Evolutionary conservation across 2,888 invertebrate genomes (phyloP).

Genomic region (Nebria salina): DNA sequence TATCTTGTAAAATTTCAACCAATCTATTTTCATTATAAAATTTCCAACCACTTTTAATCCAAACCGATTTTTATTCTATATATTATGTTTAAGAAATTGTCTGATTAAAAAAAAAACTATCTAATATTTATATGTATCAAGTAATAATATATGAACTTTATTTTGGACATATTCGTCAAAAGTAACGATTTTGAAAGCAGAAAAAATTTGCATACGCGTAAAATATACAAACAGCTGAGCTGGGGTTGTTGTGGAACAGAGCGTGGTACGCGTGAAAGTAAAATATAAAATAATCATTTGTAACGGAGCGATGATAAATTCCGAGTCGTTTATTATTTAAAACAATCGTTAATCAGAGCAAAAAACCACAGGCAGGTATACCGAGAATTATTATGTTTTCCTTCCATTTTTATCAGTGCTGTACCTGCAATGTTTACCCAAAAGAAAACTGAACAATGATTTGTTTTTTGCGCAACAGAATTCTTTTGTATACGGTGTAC

Average conservation of each 20-base stretch:
- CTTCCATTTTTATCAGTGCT: background rate
- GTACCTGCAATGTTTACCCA: background rate
- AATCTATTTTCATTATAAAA: too few species aligned
- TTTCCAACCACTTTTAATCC: too few species aligned
- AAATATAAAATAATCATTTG: constrained; percentile 19
- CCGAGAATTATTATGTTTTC: background rate
- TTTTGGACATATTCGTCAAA: background rate
- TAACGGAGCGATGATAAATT: constrained; percentile 2
- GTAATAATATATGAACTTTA: too few species aligned
- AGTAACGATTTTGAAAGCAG: background rate
- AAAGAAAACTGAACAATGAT: background rate
- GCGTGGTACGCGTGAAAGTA: background rate
- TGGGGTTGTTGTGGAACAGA: background rate
- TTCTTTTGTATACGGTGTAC: background rate
- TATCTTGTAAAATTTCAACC: too few species aligned
- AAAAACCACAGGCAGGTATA: background rate
- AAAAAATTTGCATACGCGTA: background rate
- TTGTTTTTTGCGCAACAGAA: background rate
- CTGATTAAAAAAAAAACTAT: too few species aligned
- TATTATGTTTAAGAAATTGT: too few species aligned
- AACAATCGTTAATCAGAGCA: background rate
- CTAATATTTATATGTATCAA: too few species aligned
- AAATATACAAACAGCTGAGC: constrained; percentile 1
- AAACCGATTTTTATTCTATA: too few species aligned
- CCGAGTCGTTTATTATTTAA: constrained; percentile 1